Percentiles rank a stretch among this genome's conserved stretches.
phyloP scores from a whole-genome alignment of 1,140 invertebrate genomes.

The Drosophila mayri region DNA sequence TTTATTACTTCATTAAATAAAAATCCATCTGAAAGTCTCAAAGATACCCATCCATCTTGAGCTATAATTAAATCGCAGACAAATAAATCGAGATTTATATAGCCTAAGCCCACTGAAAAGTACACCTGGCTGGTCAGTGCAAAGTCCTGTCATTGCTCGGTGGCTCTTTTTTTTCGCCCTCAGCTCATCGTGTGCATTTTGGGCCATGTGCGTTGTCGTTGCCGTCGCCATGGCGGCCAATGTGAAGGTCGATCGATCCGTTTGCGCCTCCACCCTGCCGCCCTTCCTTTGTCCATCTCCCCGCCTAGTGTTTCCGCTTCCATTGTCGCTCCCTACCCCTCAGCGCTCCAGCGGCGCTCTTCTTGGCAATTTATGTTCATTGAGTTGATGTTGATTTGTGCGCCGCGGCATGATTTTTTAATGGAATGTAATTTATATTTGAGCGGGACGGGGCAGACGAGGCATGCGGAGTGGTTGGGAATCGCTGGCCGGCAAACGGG shows the following conservation, averaged over 20 bases:
- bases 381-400: slow-evolving; percentile 81
- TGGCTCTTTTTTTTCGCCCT: background rate
- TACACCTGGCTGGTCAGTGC: slow-evolving; percentile 14
- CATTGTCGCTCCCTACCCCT: background rate
- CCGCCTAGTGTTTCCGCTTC: slow-evolving; percentile 13
- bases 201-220: slow-evolving; percentile 62
- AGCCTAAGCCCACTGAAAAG: slow-evolving; percentile 7
- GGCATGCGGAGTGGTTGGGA: background rate
- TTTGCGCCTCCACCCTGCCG: slow-evolving; percentile 21
- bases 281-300: slow-evolving; percentile 4
- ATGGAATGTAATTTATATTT: slow-evolving; percentile 77
- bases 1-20: background rate
- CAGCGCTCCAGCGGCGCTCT: background rate
- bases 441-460: slow-evolving; percentile 6
- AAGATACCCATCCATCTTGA: background rate
- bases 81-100: too few species aligned
- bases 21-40: background rate
- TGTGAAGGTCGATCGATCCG: slow-evolving; percentile 77
- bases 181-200: slow-evolving; percentile 42
- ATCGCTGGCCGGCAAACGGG: slow-evolving; percentile 36
- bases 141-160: slow-evolving; percentile 50
- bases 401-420: slow-evolving; percentile 76
- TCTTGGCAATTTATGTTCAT: slow-evolving; percentile 76
- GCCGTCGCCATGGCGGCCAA: slow-evolving; percentile 68
- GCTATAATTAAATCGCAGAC: background rate